Percentiles rank a stretch among this genome's conserved stretches.
These are phyloP conservation scores for Argyrosomus regius DNA, from an alignment of 2,797 vertebrate genomes.

Conservation along the genomic window DNA sequence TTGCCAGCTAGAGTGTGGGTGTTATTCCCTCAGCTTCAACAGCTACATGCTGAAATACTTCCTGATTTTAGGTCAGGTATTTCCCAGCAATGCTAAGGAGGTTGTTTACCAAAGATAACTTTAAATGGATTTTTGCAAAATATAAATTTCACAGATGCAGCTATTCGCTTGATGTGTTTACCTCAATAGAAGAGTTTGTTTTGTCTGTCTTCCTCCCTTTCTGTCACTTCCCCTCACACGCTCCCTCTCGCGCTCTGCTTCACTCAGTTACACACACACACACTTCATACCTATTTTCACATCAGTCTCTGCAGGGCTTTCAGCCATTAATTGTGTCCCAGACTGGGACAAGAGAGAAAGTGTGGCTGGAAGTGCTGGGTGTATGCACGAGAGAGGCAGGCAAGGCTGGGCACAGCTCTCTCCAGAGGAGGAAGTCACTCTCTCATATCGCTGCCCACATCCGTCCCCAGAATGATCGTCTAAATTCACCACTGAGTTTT, in stretches of 20 bases:
- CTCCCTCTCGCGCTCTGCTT: conserved; percentile 46
- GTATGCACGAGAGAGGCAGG: conserved; percentile 63
- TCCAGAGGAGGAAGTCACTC: conserved; percentile 71
- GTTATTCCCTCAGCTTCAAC: conserved; percentile 63
- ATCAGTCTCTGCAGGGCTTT: conserved; percentile 61
- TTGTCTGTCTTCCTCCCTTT: conserved; percentile 33
- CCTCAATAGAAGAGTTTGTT: conserved; percentile 27
- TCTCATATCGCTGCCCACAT: conserved; percentile 77
- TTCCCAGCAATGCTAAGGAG: conserved; percentile 57
- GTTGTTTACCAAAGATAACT: conserved; percentile 50
- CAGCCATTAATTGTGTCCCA: conserved; percentile 79
- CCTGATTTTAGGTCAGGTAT: conserved; percentile 57
- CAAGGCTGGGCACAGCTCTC: conserved; percentile 78
- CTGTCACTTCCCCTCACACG: conserved; percentile 16
- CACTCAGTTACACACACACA: conserved; percentile 46
- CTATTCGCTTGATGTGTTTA: conserved; percentile 41
- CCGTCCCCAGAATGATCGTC: conserved; percentile 66
- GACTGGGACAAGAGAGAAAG: conserved; percentile 66
- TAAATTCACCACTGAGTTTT: conserved; percentile 56
- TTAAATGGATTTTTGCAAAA: conserved; percentile 27
- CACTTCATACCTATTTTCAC: conserved; percentile 73
- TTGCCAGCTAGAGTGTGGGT: conserved; percentile 70
- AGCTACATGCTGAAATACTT: conserved; percentile 64
- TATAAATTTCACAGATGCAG: conserved; percentile 19
- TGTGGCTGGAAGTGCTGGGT: conserved; percentile 51